Percentiles rank a stretch among this genome's conserved stretches.
Conservation (phyloP, 1,140 invertebrate species). For the Forficula auricularia region DNA sequence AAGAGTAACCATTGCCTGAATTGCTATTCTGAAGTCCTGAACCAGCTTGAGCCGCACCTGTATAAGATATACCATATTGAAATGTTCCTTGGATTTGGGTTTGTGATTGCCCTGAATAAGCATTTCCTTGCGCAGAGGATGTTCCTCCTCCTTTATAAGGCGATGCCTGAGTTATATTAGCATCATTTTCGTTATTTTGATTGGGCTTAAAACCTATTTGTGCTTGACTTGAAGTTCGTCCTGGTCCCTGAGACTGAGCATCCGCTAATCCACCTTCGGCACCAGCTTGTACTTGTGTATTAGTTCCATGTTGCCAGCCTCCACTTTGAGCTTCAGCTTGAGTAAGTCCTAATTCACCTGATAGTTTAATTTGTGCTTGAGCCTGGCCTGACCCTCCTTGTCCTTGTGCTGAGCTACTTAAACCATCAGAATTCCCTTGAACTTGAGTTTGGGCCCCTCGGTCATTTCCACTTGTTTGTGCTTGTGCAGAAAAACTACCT, state of each 20-base stretch:
- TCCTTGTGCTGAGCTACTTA: constrained; percentile 53
- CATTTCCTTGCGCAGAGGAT: constrained; percentile 55
- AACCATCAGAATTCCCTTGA: constrained; percentile 50
- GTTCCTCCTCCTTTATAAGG: constrained; percentile 54
- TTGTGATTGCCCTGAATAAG: constrained; percentile 53
- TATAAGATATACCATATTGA: constrained; percentile 58
- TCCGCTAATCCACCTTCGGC: constrained; percentile 62
- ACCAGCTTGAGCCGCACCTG: constrained; percentile 60
- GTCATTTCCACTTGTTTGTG: constrained; percentile 53
- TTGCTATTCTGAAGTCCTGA: constrained; percentile 30
- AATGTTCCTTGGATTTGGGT: constrained; percentile 60
- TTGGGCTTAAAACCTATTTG: constrained; percentile 68
- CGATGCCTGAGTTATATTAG: constrained; percentile 25
- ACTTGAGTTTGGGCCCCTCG: constrained; percentile 54
- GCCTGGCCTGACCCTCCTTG: constrained; percentile 52
- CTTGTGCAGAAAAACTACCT: constrained; percentile 62
- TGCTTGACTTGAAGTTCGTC: constrained; percentile 65
- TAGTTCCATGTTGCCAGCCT: constrained; percentile 52
- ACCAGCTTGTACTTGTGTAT: constrained; percentile 56
- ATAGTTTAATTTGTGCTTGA: constrained; percentile 55
- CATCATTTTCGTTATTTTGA: constrained; percentile 31
- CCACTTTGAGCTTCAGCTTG: constrained; percentile 53
- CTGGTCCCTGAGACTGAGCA: constrained; percentile 63
- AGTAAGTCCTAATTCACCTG: constrained; percentile 49
- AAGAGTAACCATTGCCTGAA: too few species aligned